Base-by-base conservation (phyloP, 2,888 invertebrate species). In the Caenorhabditis macrosperma region DNA sequence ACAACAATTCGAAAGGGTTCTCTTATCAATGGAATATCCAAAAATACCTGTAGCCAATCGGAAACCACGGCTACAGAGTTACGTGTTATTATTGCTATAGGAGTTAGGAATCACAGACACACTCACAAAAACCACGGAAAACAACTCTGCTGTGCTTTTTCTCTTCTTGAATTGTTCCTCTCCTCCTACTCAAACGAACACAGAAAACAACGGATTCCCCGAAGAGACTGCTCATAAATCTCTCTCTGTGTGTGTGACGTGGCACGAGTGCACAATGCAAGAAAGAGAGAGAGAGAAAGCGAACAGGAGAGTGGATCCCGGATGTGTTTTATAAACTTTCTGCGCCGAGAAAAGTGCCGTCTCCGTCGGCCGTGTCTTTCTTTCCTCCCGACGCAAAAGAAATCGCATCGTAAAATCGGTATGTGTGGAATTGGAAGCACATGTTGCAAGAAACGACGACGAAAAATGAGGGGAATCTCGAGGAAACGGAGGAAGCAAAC, bases 271-370 rank as follows among this genome's bases (percentile, higher is more conserved):
- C 17, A 28, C 44, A n/a, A 28, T 24, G 30, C 26, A 66, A 52
- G 35, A 44, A 66, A 2, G 33, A 48, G 46, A 48, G 26, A 33
- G 41, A 41, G 20, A 30, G 28, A 55, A 55, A 15, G 6, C 26
- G 28, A 57, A 33, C 12, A 17, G 4, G 10, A 59, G 28, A 38
- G 59, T n/a, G 48, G 59, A 68, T 24, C 24, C 69, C 69, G 71
- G 71, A 72, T 72, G 71, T 63, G 71, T 72, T 72, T 72, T 72
- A 72, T 72, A 72, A 72, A 72, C 63, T 72, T 72, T 72, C 46
- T 71, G 57, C 67, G 33, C 33, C 67, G 57, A 46, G 35, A 54
- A 24, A 35, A 71, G 44, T 60, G 60, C 24, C 48, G 24, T n/a
- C 48, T 46, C 20, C 20, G 9, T 20, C 20, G 17, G 33, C 6